Evolutionary conservation across 1,140 invertebrate species (phyloP), one percentile per base, ranked within the genome.

Genomic region (Choristoneura fumiferana): DNA sequence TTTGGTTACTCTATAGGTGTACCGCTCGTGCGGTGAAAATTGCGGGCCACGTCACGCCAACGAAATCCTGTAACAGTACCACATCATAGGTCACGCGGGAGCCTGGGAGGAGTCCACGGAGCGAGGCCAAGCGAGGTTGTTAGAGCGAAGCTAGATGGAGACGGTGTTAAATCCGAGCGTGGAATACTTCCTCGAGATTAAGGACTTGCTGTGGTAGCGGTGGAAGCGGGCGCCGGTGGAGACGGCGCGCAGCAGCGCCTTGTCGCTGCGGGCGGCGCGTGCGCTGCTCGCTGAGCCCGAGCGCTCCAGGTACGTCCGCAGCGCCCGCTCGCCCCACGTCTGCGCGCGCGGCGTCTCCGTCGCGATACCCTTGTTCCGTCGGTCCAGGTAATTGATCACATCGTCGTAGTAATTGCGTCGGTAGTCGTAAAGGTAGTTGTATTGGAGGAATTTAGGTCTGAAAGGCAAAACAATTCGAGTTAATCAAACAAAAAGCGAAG

Each of bases 331-430:
- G 18, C 93, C 93, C 95, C 95, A 96, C 38, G 95, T 95, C 81
- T 96, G 93, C 1, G 95, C 92, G 43, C 92, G 90, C 1, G 95
- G 95, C 33, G 91, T 91, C 57, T 96, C 95, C 12, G 93, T 90
- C 0, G 84, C 81, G 18, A 94, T 78, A 1, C 95, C 95, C 63
- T 90, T 91, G 73, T 93, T 92, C 54, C 94, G 92, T 73, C 93
- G 92, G 75, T 96, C 93, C 82, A 96, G 86, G 84, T 94, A 96
- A 67, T 94, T 93, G 73, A 96, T 95, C 35, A 95, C 92, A 71
- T 96, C 95, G 75, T 96, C 92, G 81, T 96, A 96, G 81, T 96
- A 96, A 84, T 95, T 95, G 81, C 93, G 91, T 84, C 93, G 92
- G 87, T 96, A 96, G 75, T 95, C 93, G 84, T 95, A 95, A 75